Base-by-base conservation (phyloP, 2,797 vertebrate genomes). In the Perodicticus potto region DNA sequence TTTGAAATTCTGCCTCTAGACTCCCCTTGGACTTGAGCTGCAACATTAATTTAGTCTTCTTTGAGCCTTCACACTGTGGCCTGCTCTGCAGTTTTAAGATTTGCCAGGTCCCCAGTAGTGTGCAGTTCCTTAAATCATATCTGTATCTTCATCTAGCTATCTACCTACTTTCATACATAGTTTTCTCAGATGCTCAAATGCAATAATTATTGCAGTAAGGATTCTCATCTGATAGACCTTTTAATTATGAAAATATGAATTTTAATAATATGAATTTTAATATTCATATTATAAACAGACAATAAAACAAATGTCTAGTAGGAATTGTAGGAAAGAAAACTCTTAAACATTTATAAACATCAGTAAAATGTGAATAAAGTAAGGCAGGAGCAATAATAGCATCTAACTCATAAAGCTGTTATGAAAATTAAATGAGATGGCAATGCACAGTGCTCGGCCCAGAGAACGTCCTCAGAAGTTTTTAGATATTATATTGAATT, bases 261-360 rank as follows among this genome's bases (percentile, higher is more conserved):
- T 53, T 16, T 14, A 53, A 49, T 49, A 49, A 49, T 49, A 16
- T 72, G 32, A 37, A 81, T 92, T 80, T 81, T 87, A 67, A 29
- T 27, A 85, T 63, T 70, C 43, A 72, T 57, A 69, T 77, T 73
- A 45, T n/a, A 70, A 53, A 11, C 4, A 87, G 25, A 37, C 37
- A 94, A 82, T 53, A 34, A 86, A 65, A 29, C 0, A 37, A 85
- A 5, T 77, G 17, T 86, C 49, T 63, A 32, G n/a, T 61, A 90
- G 27, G 91, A 92, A 83, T n/a, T 82, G 27, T 67, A 81, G n/a
- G 43, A 49, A 87, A 90, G 55, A 80, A 76, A 70, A 72, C 53
- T 92, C 45, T 84, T 76, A 83, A 93, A 61, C 53, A n/a, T 89
- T 77, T 87, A 55, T 70, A 73, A 67, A 67, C 16, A 95, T 43